These are phyloP conservation scores for Stegophylla sp. DNA, from an alignment of 2,888 invertebrate genomes.

Conservation along the genomic window DNA sequence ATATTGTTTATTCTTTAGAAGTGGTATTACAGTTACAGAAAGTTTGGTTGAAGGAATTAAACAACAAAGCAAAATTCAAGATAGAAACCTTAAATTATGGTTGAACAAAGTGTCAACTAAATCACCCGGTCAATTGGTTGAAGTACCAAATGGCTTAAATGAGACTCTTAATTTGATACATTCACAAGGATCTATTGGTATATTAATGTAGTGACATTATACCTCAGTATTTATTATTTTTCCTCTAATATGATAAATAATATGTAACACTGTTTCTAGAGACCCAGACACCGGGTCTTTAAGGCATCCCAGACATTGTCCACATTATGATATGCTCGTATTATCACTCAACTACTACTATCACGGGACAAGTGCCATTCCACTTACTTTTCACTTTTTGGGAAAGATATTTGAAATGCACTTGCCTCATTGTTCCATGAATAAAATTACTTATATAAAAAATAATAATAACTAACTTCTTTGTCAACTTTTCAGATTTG, in stretches of 20 bases:
- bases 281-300: too few species aligned
- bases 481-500: too few species aligned
- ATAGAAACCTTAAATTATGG: slow-evolving; percentile 60
- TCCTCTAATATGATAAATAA: background rate
- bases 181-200: slow-evolving; percentile 64
- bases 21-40: slow-evolving; percentile 68
- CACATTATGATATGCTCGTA: too few species aligned
- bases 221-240: background rate
- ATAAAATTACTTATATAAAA: too few species aligned
- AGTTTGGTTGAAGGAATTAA: slow-evolving; percentile 66
- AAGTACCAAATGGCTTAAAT: slow-evolving; percentile 67
- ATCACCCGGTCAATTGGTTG: slow-evolving; percentile 65
- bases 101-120: slow-evolving; percentile 63
- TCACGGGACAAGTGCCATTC: too few species aligned
- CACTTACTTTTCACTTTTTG: too few species aligned
- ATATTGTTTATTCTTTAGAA: slow-evolving; percentile 63
- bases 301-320: too few species aligned
- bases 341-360: too few species aligned
- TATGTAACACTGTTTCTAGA: slow-evolving; percentile 10
- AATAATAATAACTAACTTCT: too few species aligned
- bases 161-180: slow-evolving; percentile 69
- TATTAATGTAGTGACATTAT: background rate
- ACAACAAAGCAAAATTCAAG: slow-evolving; percentile 58
- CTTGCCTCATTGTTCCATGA: too few species aligned
- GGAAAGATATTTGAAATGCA: too few species aligned